A percentile compares a stretch with the other conserved stretches of the same genome.
These are phyloP conservation scores for Sweltsa coloradensis DNA, from an alignment of 1,140 invertebrate species.

Conservation along the genomic window DNA sequence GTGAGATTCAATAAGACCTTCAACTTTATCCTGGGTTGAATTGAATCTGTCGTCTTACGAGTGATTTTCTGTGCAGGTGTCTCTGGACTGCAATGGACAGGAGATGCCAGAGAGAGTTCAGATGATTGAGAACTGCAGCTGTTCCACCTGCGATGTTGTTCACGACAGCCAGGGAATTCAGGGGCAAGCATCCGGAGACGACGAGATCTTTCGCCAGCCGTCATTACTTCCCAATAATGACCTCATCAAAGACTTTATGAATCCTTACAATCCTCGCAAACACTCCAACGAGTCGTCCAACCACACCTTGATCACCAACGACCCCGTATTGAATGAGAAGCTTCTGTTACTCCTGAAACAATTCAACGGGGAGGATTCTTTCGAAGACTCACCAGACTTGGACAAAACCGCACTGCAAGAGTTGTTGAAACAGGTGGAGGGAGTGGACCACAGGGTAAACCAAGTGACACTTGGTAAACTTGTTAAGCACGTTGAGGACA, in stretches of 20 bases:
- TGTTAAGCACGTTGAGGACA: neutral
- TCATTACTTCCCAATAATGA: too few relatives aligned
- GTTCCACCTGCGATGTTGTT: constrained; percentile 36
- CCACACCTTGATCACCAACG: too few relatives aligned
- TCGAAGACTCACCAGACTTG: constrained; percentile 16
- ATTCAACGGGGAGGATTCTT: neutral
- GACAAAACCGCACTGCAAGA: constrained; percentile 12
- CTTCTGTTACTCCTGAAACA: neutral
- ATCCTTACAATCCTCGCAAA: too few relatives aligned
- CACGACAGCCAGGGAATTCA: too few relatives aligned
- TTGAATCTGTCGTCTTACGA: too few relatives aligned
- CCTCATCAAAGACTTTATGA: too few relatives aligned
- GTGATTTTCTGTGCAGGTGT: too few relatives aligned
- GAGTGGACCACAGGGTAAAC: constrained; percentile 7
- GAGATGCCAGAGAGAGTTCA: constrained; percentile 45
- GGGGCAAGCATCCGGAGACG: too few relatives aligned
- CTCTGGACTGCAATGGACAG: constrained; percentile 40
- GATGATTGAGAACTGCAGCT: constrained; percentile 49
- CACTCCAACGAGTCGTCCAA: too few relatives aligned
- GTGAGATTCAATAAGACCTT: too few relatives aligned
- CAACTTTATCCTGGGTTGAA: too few relatives aligned
- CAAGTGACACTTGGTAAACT: neutral
- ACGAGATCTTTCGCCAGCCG: too few relatives aligned
- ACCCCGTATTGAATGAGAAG: neutral
- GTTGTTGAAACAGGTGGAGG: constrained; percentile 5